phyloP scores from a whole-genome alignment of 2,888 invertebrate genomes.

The Protula sp. region DNA sequence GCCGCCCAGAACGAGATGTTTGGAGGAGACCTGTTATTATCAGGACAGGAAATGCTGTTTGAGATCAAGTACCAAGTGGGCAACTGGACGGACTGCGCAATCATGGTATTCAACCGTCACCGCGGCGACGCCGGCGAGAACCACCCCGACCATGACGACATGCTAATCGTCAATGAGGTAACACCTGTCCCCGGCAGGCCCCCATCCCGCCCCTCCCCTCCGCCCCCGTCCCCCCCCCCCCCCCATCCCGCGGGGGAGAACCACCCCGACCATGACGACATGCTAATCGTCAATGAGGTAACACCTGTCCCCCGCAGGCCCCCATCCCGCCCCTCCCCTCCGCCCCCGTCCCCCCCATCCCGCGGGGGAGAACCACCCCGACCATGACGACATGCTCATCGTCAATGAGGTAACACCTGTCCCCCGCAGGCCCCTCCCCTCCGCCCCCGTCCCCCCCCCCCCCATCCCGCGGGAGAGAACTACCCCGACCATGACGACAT shows the following conservation, averaged over 20 bases:
- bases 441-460: too few species aligned
- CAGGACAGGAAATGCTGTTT: conserved; percentile 39
- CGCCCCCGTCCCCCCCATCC: too few species aligned
- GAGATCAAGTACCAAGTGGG: conserved; percentile 36
- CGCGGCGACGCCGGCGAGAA: conserved; percentile 31
- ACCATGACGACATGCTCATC: conserved; percentile 38
- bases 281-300: conserved; percentile 46
- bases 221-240: too few species aligned
- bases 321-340: too few species aligned
- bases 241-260: too few species aligned
- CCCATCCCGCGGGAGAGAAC: too few species aligned
- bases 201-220: too few species aligned
- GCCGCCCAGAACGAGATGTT: conserved; percentile 33
- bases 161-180: conserved; percentile 46
- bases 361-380: conserved; percentile 37
- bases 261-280: conserved; percentile 40
- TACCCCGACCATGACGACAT: conserved; percentile 43
- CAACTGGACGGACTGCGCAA: conserved; percentile 45
- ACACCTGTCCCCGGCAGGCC: too few species aligned
- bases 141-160: conserved; percentile 40
- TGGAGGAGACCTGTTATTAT: conserved; percentile 46
- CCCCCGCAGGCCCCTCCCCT: too few species aligned
- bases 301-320: too few species aligned
- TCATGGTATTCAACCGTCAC: conserved; percentile 47
- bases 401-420: conserved; percentile 37